Evolutionary conservation across 1,140 invertebrate genomes (phyloP).

Genomic region (Lepidurus arcticus): DNA sequence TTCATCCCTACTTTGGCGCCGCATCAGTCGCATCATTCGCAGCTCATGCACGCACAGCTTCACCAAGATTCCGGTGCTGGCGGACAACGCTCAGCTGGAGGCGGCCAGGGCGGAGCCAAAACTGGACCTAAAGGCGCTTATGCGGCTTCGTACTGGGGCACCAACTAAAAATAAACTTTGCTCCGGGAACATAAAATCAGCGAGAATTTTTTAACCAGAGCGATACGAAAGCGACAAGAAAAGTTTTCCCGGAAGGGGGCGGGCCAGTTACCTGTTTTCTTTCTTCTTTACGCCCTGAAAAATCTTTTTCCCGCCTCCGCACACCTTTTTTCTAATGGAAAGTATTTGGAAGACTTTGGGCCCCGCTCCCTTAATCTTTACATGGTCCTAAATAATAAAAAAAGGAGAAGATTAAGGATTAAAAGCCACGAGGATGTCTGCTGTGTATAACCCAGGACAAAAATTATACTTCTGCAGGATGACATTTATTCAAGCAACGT

Average conservation of each 20-base stretch:
- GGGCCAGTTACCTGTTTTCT: conserved; percentile 8
- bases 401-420: background rate
- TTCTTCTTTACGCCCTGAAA: background rate
- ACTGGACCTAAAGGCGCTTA: background rate
- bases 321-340: background rate
- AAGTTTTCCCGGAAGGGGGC: background rate
- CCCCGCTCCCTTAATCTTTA: background rate
- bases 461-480: background rate
- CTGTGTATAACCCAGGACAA: background rate
- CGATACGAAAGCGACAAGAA: background rate
- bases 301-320: background rate
- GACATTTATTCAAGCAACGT: background rate
- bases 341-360: background rate
- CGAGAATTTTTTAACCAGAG: background rate
- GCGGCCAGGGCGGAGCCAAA: background rate
- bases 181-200: background rate
- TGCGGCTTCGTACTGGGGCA: conserved; percentile 7
- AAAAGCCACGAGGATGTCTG: background rate
- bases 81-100: background rate
- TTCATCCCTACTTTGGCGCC: conserved; percentile 68
- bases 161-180: background rate
- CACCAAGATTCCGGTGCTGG: conserved; percentile 53
- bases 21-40: conserved; percentile 54
- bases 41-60: conserved; percentile 64
- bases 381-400: background rate